Evolutionary conservation across 1,140 invertebrate species (phyloP), one percentile per base, ranked within the genome.

Genomic region (Glossosoma conforme): DNA sequence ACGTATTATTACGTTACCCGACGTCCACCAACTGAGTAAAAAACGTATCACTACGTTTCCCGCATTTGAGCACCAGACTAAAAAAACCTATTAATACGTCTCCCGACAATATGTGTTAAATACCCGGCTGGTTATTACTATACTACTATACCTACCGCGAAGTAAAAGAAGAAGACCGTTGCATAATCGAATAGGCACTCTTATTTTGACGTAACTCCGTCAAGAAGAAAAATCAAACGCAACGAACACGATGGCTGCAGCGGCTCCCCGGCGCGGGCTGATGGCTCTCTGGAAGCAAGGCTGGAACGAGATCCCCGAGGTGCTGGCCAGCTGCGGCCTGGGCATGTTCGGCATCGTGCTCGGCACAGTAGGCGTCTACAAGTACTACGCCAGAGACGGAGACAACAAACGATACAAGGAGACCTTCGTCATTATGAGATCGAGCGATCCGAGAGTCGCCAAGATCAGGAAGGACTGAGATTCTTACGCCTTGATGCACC

Each of bases 291-390:
- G 76, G 28, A 80, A 76, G 60, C 67, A 65, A 53, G 77, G 70
- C 10, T 82, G 79, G 79, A 72, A 78, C 63, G 81, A 85, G 66
- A 82, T 84, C 53, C 84, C 84, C 13, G 84, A 85, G 62, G 68
- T 86, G 14, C 59, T 83, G 46, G 78, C 67, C 11, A 15, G 79
- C 2, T 62, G 77, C 54, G 79, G 77, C 9, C 21, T 78, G 9
- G 71, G 64, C 15, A 25, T 78, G 20, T 61, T 70, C 33, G 75
- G 72, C 20, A 56, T 80, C 41, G 77, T 65, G 15, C 44, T 82
- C 32, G 66, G 62, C 10, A 33, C 45, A 17, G n/a, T 52, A 25
- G 67, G 65, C 5, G 57, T 66, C 35, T 66, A 67, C 36, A 74
- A 70, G 24, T 81, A 82, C 52, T 64, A 69, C 18, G 64, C 71